phyloP scores from a whole-genome alignment of 2,113 vertebrate species.

The Hipposideros armiger region DNA sequence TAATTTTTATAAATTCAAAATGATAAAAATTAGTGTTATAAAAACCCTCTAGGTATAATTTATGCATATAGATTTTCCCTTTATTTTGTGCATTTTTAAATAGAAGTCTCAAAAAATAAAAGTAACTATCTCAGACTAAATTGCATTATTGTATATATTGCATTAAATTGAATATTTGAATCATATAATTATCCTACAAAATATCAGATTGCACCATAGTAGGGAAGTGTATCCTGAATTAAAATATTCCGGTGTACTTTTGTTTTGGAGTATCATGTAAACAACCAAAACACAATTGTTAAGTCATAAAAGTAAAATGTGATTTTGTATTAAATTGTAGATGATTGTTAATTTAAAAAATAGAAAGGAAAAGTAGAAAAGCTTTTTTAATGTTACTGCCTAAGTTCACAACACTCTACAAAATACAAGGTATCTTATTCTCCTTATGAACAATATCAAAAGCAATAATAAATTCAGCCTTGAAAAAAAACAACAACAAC shows the following conservation, averaged over 20 bases:
- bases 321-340: slow-evolving; percentile 87
- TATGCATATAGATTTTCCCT: slow-evolving; percentile 85
- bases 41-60: slow-evolving; percentile 89
- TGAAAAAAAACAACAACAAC: neutral
- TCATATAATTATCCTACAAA: slow-evolving; percentile 86
- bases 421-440: slow-evolving; percentile 88
- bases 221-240: slow-evolving; percentile 86
- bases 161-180: slow-evolving; percentile 85
- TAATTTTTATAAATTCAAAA: slow-evolving; percentile 90
- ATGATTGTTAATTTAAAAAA: slow-evolving; percentile 81
- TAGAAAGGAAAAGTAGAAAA: slow-evolving; percentile 76
- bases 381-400: slow-evolving; percentile 84
- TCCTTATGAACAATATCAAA: slow-evolving; percentile 85
- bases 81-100: slow-evolving; percentile 86
- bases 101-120: slow-evolving; percentile 87
- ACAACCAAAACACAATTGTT: slow-evolving; percentile 88
- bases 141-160: slow-evolving; percentile 84
- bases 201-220: slow-evolving; percentile 85
- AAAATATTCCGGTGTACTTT: slow-evolving; percentile 86
- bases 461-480: slow-evolving; percentile 56
- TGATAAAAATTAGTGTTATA: slow-evolving; percentile 82
- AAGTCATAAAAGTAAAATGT: slow-evolving; percentile 86
- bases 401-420: slow-evolving; percentile 89
- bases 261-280: slow-evolving; percentile 87
- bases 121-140: slow-evolving; percentile 85